Base-by-base conservation (phyloP, 2,113 vertebrate genomes). In the Galbula dea region DNA sequence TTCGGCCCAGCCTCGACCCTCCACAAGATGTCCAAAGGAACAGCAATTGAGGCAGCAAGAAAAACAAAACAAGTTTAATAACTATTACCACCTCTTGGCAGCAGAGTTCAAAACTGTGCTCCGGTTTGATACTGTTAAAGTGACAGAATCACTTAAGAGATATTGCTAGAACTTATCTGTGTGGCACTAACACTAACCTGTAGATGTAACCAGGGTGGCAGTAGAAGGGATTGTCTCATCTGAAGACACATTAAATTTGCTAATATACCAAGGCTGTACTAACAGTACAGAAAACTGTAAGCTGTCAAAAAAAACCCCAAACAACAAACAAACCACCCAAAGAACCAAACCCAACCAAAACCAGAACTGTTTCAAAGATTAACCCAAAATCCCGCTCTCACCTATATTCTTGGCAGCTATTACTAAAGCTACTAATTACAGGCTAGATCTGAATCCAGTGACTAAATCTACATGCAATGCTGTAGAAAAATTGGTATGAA, bases 391-490 rank as follows among this genome's bases (percentile, higher is more conserved):
- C 41, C 41, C 15, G 41, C 41, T 43, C 11, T 43, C 41, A 43
- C 41, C 15, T 43, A 43, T n/a, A 5, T 45, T 43, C 61, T 49
- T 20, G 20, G 20, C 39, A 86, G 73, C 22, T 54, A 6, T 19
- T 41, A 37, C 22, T 27, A 30, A 73, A 88, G 54, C 20, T 13
- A 39, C 63, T 51, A 59, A 61, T 59, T 61, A 84, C 48, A 72
- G 49, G 26, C 10, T 52, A 67, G n/a, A 86, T 57, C 52, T 87
- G 62, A 59, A 79, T 52, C 13, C 32, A 16, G 8, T 27, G 14
- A 59, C 67, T 48, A 36, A 41, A 29, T 62, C 34, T 15, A 24
- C 0, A 0, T 36, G n/a, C 32, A 49, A 4, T 51, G 37, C 20
- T 46, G 48, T 30, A 66, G 26, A 20, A 78, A 54, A 85, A 83